Evolutionary conservation across 2,888 invertebrate genomes (phyloP).

Genomic region (Himalopsyche tibetana): DNA sequence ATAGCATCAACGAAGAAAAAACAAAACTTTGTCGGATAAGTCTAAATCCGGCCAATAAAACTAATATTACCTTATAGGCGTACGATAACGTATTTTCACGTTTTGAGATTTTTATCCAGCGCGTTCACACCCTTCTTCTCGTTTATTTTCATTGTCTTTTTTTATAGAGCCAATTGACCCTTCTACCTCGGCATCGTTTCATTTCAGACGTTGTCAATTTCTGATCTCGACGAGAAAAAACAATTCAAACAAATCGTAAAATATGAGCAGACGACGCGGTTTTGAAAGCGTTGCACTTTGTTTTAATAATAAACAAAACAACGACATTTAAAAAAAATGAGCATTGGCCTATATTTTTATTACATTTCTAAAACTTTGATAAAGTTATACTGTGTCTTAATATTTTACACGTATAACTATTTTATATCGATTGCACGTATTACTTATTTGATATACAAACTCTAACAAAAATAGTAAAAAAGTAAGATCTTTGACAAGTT

Average conservation of each 20-base stretch:
- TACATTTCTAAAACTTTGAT: no score
- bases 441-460: no score
- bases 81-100: constrained; percentile 34
- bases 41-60: constrained; percentile 38
- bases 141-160: constrained; percentile 52
- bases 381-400: no score
- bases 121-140: constrained; percentile 49
- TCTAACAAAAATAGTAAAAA: no score
- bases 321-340: no score
- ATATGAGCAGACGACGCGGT: background rate
- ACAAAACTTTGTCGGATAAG: constrained; percentile 3
- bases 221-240: constrained; percentile 23
- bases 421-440: no score
- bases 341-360: no score
- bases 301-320: no score
- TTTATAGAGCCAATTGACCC: constrained; percentile 49
- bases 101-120: constrained; percentile 44
- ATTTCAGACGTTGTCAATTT: constrained; percentile 25
- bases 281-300: background rate
- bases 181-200: constrained; percentile 22
- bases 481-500: no score
- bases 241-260: constrained; percentile 17
- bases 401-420: no score
- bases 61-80: constrained; percentile 23
- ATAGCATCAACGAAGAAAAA: background rate